Conservation (phyloP, 2,797 vertebrate species). For the Sebastolobus altivelis region DNA sequence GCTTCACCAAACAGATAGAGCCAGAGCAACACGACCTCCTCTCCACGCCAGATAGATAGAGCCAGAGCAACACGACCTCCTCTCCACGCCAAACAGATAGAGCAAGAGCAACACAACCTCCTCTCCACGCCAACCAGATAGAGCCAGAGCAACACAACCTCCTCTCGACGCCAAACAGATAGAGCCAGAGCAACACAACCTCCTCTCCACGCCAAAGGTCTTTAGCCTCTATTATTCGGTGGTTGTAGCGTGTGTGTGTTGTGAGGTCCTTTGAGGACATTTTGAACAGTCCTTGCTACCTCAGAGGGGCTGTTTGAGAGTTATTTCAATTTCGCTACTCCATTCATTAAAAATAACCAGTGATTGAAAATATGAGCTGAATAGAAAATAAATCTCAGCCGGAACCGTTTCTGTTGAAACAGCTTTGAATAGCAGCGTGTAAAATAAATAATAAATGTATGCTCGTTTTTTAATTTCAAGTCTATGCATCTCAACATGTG, state of each 20-base stretch:
- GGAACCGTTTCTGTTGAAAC: background rate
- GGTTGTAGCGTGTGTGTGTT: background rate
- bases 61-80: too few species aligned
- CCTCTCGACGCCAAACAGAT: too few species aligned
- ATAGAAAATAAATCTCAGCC: background rate
- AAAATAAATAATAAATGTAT: background rate
- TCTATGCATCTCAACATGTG: background rate
- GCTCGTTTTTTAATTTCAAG: background rate
- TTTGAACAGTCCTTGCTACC: background rate
- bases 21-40: too few species aligned
- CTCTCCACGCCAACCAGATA: too few species aligned
- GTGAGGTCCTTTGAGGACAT: background rate
- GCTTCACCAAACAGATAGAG: too few species aligned
- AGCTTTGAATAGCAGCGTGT: background rate
- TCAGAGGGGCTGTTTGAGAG: background rate
- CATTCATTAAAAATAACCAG: background rate
- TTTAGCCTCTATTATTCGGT: background rate
- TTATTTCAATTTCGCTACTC: background rate
- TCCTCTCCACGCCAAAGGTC: too few species aligned
- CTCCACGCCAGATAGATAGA: too few species aligned
- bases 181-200: too few species aligned
- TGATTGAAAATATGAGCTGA: background rate
- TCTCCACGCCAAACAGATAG: too few species aligned
- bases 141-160: too few species aligned
- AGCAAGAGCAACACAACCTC: too few species aligned